A percentile compares a stretch with the other conserved stretches of the same genome.
Conservation (phyloP, 2,797 vertebrate species). For the Cyclopterus lumpus region DNA sequence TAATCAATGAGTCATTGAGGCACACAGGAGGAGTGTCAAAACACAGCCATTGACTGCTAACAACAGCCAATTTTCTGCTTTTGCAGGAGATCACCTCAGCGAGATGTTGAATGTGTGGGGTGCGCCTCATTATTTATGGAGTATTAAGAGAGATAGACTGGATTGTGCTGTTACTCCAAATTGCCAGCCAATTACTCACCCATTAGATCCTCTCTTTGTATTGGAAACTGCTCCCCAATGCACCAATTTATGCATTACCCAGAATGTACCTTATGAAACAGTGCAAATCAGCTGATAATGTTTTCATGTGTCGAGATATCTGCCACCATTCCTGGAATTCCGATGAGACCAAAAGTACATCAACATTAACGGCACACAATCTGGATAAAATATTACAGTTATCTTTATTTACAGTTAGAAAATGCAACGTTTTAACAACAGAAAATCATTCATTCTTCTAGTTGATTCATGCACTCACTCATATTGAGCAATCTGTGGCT, state of each 20-base stretch:
- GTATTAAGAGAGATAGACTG: constrained; percentile 65
- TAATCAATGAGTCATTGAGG: constrained; percentile 81
- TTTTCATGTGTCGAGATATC: constrained; percentile 25
- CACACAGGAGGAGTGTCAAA: constrained; percentile 77
- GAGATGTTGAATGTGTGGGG: constrained; percentile 68
- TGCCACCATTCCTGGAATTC: constrained; percentile 41
- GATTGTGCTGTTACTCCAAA: constrained; percentile 67
- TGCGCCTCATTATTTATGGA: constrained; percentile 66
- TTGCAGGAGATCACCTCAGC: constrained; percentile 70
- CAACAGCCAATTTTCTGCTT: constrained; percentile 77
- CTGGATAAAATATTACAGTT: background rate
- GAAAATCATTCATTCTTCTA: background rate
- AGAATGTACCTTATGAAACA: constrained; percentile 42
- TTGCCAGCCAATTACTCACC: constrained; percentile 69
- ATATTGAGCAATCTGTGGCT: constrained; percentile 2
- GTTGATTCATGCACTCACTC: constrained; percentile 26
- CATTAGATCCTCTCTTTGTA: constrained; percentile 67
- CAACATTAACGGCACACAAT: background rate
- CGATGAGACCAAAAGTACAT: constrained; percentile 12
- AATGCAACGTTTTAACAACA: background rate
- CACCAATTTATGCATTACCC: constrained; percentile 35
- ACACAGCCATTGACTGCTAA: constrained; percentile 76
- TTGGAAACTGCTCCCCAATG: constrained; percentile 41
- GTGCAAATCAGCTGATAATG: constrained; percentile 19
- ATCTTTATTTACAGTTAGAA: constrained; percentile 7